Evolutionary conservation across 35 echinoderm and acorn worm species (phyloP).

Genomic region (Ptychodera flava): DNA sequence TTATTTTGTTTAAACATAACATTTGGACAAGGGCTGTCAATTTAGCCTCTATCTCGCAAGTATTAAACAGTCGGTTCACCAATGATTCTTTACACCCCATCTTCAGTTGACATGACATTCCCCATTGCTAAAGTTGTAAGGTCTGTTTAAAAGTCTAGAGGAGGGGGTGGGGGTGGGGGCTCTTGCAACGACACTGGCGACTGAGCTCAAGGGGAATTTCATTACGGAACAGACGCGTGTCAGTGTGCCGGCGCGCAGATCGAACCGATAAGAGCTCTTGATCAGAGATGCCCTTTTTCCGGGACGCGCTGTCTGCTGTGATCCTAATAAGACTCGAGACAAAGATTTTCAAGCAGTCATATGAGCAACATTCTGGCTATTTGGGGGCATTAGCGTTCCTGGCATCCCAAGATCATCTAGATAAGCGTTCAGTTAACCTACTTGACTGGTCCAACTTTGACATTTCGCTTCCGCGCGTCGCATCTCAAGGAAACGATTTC

Average conservation of each 20-base stretch:
- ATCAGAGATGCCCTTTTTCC: neutral
- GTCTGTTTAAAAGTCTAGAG: too few relatives aligned
- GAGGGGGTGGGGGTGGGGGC: too few relatives aligned
- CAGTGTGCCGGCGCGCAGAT: neutral
- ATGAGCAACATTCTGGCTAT: neutral
- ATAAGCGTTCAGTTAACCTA: neutral
- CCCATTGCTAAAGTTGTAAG: too few relatives aligned
- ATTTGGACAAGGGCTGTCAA: too few relatives aligned
- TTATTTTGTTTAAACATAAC: too few relatives aligned
- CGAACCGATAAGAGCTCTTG: neutral
- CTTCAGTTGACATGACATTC: too few relatives aligned
- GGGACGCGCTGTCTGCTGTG: neutral
- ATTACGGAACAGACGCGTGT: neutral
- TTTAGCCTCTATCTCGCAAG: too few relatives aligned
- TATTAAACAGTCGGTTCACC: too few relatives aligned
- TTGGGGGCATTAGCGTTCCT: neutral
- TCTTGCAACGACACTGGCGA: too few relatives aligned
- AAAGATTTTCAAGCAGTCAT: neutral
- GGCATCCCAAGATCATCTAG: neutral
- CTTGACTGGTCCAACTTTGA: neutral
- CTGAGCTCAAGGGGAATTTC: neutral
- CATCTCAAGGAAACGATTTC: neutral
- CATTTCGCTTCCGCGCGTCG: neutral
- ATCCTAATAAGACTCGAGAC: neutral
- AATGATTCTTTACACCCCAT: too few relatives aligned